Evolutionary conservation across 2,888 invertebrate genomes (phyloP).

Genomic region (Chrysomela aeneicollis): DNA sequence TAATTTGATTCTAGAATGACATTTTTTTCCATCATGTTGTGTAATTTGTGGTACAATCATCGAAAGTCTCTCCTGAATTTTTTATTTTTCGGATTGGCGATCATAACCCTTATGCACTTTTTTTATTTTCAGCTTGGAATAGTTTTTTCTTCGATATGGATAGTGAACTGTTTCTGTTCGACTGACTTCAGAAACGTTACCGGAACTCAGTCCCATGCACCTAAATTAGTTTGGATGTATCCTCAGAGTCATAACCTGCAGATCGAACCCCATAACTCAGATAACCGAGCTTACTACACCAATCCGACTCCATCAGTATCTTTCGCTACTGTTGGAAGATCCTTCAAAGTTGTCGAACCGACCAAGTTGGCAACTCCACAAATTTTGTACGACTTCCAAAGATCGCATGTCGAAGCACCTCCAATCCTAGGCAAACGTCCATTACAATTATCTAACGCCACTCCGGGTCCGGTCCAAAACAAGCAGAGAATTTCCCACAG

Average conservation of each 20-base stretch:
- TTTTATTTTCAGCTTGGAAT: slow-evolving; percentile 28
- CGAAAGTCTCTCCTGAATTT: no score
- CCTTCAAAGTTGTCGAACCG: not conserved
- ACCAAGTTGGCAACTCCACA: not conserved
- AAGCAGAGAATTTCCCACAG: not conserved
- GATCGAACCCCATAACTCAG: slow-evolving; percentile 30
- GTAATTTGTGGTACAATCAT: no score
- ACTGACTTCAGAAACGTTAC: slow-evolving; percentile 11
- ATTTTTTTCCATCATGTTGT: no score
- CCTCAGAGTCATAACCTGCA: slow-evolving; percentile 34
- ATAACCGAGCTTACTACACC: slow-evolving; percentile 17
- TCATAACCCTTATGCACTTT: not conserved
- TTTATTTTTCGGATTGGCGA: not conserved
- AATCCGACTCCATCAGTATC: slow-evolving; percentile 28
- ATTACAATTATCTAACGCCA: not conserved
- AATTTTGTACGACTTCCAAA: slow-evolving; percentile 4
- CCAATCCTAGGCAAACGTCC: not conserved
- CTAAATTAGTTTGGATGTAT: slow-evolving; percentile 41
- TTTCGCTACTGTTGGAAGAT: slow-evolving; percentile 29
- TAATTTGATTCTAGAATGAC: no score
- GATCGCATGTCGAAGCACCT: not conserved
- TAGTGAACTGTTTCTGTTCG: slow-evolving; percentile 9
- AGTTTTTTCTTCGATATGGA: slow-evolving; percentile 22
- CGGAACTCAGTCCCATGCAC: slow-evolving; percentile 44
- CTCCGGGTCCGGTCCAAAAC: not conserved